Percentiles rank a stretch among this genome's conserved stretches.
phyloP scores from a whole-genome alignment of 2,888 invertebrate species.

The Apotomis turbidana region DNA sequence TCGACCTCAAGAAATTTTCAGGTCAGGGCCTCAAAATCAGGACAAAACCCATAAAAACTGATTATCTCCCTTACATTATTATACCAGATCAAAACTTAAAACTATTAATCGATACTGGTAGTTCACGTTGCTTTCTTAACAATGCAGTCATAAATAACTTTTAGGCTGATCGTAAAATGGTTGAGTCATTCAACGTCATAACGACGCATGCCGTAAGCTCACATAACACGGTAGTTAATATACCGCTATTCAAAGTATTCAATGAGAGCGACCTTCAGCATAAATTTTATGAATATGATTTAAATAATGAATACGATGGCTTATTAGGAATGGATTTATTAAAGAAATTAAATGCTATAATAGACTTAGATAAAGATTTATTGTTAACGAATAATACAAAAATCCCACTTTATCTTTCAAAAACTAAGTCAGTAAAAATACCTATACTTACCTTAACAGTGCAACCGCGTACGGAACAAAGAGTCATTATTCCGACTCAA shows the following conservation, averaged over 20 bases:
- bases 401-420: not conserved
- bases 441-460: not conserved
- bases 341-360: not conserved
- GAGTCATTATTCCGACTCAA: not conserved
- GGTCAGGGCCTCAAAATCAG: not conserved
- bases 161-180: too few relatives aligned
- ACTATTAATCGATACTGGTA: not conserved
- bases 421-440: not conserved
- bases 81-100: not conserved
- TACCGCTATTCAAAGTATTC: not conserved
- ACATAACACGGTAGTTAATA: slow-evolving; percentile 8
- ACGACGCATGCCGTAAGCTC: not conserved
- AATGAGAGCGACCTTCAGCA: not conserved
- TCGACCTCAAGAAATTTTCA: slow-evolving; percentile 1
- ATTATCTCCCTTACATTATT: not conserved
- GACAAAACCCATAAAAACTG: not conserved
- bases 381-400: not conserved
- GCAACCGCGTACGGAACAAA: not conserved
- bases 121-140: slow-evolving; percentile 2
- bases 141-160: too few relatives aligned
- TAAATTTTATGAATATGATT: slow-evolving; percentile 11
- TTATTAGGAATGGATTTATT: slow-evolving; percentile 1
- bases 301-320: not conserved
- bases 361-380: not conserved
- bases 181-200: slow-evolving; percentile 3